Conservation (phyloP, 2,888 invertebrate genomes). For the Aphrophora alni region DNA sequence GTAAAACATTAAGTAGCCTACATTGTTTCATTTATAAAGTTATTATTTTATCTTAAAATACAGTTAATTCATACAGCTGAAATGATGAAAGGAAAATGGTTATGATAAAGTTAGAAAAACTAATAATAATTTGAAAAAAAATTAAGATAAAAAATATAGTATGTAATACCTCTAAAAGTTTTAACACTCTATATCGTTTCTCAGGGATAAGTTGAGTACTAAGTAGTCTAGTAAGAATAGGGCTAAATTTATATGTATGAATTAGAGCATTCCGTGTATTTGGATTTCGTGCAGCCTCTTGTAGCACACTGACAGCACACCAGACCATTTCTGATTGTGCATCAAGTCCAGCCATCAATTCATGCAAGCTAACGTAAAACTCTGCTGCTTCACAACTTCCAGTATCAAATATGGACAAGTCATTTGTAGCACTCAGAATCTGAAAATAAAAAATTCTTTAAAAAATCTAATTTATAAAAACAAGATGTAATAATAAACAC, state of each 20-base stretch:
- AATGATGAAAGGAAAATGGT: no score
- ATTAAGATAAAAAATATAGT: not conserved
- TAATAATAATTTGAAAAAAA: constrained; percentile 2
- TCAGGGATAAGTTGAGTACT: constrained; percentile 67
- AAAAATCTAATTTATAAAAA: no score
- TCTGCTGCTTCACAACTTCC: constrained; percentile 68
- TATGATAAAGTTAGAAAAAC: no score
- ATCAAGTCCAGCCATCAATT: constrained; percentile 66
- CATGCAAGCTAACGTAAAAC: constrained; percentile 71
- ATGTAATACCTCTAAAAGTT: constrained; percentile 66
- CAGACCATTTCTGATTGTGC: constrained; percentile 66
- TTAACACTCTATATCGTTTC: constrained; percentile 68
- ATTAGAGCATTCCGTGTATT: constrained; percentile 68
- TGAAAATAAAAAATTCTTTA: constrained; percentile 55
- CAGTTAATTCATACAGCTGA: no score
- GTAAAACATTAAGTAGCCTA: no score
- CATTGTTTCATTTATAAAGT: no score
- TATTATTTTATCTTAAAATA: no score
- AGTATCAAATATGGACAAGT: constrained; percentile 71
- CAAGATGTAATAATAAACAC: not conserved
- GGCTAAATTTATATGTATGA: constrained; percentile 74
- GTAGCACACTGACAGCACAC: constrained; percentile 70
- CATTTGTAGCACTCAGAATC: constrained; percentile 69
- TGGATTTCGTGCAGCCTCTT: constrained; percentile 67
- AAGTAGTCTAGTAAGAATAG: constrained; percentile 67